Percentiles rank a stretch among this genome's conserved stretches.
Conservation (phyloP, 23 tunicate species). For the Clavelina lepadiformis region DNA sequence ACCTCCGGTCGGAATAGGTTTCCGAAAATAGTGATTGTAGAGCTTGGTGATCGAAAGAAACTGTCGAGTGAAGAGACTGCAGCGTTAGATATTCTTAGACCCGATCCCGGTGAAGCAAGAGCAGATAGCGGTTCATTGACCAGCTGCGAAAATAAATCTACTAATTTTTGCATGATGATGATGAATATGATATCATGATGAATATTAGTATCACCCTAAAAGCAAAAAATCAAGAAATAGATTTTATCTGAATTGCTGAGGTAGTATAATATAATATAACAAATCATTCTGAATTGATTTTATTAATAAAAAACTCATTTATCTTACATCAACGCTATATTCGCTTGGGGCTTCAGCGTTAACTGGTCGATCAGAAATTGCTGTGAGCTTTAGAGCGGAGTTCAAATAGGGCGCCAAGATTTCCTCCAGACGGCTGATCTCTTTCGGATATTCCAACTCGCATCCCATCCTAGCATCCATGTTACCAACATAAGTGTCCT, state of each 20-base stretch:
- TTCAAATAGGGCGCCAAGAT: conserved; percentile 42
- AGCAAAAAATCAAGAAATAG: no score
- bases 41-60: neutral
- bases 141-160: neutral
- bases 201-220: conserved; percentile 1
- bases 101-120: conserved; percentile 1
- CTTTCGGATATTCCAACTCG: conserved; percentile 26
- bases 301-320: neutral
- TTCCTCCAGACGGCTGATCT: neutral
- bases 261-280: no score
- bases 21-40: conserved; percentile 11
- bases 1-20: conserved; percentile 31
- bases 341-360: neutral
- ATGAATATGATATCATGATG: no score
- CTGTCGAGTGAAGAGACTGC: neutral
- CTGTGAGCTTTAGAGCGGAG: conserved; percentile 10
- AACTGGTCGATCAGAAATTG: neutral
- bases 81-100: neutral
- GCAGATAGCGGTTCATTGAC: neutral
- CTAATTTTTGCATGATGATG: no score
- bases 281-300: neutral
- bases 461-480: conserved; percentile 20
- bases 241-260: no score
- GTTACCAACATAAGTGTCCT: conserved; percentile 9
- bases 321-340: conserved; percentile 13